These are phyloP conservation scores for Ephialtes manifestator DNA, from an alignment of 2,888 invertebrate species.

Conservation along the genomic window DNA sequence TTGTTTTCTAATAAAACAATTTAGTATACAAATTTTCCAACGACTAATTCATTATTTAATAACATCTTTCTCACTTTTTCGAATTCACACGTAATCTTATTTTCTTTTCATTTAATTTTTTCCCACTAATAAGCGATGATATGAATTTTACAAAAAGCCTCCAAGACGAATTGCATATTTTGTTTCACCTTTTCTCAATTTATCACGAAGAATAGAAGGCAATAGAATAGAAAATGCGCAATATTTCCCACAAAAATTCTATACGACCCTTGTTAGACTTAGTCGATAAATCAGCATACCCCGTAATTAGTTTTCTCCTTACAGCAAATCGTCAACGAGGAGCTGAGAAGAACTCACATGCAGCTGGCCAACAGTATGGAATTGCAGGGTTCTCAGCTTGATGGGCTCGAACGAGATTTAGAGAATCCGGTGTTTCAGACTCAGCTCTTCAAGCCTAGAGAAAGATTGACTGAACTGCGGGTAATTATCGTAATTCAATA, in stretches of 20 bases:
- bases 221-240: conserved; percentile 4
- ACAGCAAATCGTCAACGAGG: conserved; percentile 77
- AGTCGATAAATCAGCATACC: conserved; percentile 37
- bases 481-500: conserved; percentile 53
- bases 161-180: background rate
- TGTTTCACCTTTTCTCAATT: conserved; percentile 17
- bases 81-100: background rate
- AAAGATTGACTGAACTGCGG: conserved; percentile 70
- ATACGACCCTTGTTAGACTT: conserved; percentile 20
- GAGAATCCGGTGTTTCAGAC: conserved; percentile 77
- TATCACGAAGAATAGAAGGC: background rate
- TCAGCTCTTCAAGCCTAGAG: conserved; percentile 72
- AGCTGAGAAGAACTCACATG: conserved; percentile 78
- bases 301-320: conserved; percentile 55
- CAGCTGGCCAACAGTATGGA: conserved; percentile 80
- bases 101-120: background rate
- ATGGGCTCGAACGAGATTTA: conserved; percentile 79
- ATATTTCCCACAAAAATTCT: conserved; percentile 46
- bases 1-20: background rate
- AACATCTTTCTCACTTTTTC: background rate
- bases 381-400: conserved; percentile 80
- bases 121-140: background rate
- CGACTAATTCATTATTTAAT: background rate
- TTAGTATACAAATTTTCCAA: background rate
- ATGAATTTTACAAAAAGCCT: background rate